Percentiles rank a stretch among this genome's conserved stretches.
These are phyloP conservation scores for Periparus ater DNA, from an alignment of 2,797 vertebrate species.

Conservation along the genomic window DNA sequence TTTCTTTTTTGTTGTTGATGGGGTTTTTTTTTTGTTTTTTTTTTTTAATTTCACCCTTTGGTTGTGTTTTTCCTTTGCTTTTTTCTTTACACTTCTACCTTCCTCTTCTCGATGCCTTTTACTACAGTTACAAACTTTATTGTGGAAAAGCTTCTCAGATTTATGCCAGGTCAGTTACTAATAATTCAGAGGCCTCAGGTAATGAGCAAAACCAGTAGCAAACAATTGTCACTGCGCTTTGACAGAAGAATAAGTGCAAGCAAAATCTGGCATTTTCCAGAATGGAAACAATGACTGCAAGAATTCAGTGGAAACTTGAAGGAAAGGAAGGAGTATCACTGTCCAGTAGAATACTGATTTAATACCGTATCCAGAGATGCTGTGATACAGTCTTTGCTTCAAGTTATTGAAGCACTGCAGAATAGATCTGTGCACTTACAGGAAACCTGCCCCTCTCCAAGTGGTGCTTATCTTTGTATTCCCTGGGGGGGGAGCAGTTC, in stretches of 20 bases:
- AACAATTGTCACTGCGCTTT: background rate
- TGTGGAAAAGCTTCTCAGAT: background rate
- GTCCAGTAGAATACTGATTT: background rate
- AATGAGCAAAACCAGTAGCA: background rate
- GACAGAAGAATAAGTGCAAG: background rate
- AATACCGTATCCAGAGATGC: background rate
- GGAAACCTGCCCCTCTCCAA: background rate
- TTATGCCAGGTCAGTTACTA: background rate
- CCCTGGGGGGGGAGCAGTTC: background rate
- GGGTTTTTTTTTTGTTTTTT: background rate
- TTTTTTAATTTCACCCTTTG: background rate
- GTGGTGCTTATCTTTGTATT: background rate
- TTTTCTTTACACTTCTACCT: background rate
- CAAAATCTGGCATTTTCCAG: background rate
- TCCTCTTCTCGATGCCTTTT: background rate
- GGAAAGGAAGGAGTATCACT: background rate
- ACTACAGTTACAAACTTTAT: background rate
- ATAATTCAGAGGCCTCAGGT: background rate
- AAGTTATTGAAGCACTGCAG: background rate
- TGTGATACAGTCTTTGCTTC: background rate
- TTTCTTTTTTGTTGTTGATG: background rate
- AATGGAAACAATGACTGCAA: background rate
- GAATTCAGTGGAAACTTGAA: background rate
- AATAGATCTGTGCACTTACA: background rate
- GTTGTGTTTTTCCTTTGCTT: background rate